These are phyloP conservation scores for Eueides isabella DNA, from an alignment of 1,140 invertebrate genomes.

Conservation along the genomic window DNA sequence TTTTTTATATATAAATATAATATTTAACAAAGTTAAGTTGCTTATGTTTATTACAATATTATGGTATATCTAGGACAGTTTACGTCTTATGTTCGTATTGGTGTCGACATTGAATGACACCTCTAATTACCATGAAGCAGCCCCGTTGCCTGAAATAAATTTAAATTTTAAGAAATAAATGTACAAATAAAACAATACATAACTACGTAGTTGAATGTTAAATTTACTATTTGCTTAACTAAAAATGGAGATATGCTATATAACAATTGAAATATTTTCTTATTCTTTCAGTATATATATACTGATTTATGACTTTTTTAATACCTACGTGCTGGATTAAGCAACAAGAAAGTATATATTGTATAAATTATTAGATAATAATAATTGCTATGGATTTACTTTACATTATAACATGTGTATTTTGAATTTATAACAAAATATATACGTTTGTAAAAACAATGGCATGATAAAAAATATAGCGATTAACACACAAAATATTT, in stretches of 20 bases:
- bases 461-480: too few relatives aligned
- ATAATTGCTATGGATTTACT: too few relatives aligned
- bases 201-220: background rate
- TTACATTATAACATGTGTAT: too few relatives aligned
- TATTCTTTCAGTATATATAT: too few relatives aligned
- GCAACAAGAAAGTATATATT: too few relatives aligned
- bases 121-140: slow-evolving; percentile 53
- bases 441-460: too few relatives aligned
- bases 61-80: slow-evolving; percentile 14
- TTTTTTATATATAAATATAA: background rate
- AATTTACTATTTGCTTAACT: background rate
- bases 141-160: slow-evolving; percentile 44
- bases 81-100: slow-evolving; percentile 28
- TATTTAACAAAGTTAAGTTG: background rate
- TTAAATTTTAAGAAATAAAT: slow-evolving; percentile 31
- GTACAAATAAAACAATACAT: background rate
- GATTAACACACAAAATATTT: too few relatives aligned
- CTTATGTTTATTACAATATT: background rate
- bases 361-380: too few relatives aligned
- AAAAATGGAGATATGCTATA: background rate
- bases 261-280: background rate
- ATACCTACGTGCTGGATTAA: too few relatives aligned
- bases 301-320: too few relatives aligned
- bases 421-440: too few relatives aligned
- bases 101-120: slow-evolving; percentile 46